Evolutionary conservation across 2,797 vertebrate genomes (phyloP).

Genomic region (Sebastes oblongus): DNA sequence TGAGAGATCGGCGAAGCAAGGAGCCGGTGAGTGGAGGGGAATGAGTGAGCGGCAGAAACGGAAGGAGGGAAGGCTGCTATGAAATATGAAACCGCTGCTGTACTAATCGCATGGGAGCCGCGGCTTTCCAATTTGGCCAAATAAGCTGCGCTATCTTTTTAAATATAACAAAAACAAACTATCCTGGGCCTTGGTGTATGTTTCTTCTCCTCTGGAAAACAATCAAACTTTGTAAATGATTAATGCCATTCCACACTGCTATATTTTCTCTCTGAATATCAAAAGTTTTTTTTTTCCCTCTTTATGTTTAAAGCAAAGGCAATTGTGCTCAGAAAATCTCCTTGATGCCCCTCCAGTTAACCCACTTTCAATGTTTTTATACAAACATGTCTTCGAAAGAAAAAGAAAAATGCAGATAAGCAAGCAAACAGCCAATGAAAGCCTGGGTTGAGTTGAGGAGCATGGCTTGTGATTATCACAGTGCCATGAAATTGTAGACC

Average conservation of each 20-base stretch:
- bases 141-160: constrained; percentile 77
- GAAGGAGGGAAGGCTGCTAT: constrained; percentile 71
- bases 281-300: constrained; percentile 62
- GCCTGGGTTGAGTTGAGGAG: constrained; percentile 55
- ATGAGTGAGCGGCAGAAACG: constrained; percentile 60
- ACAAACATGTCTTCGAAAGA: constrained; percentile 76
- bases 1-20: constrained; percentile 87
- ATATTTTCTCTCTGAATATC: constrained; percentile 83
- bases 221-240: constrained; percentile 86
- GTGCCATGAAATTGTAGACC: constrained; percentile 47
- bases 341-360: constrained; percentile 84
- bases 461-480: constrained; percentile 61
- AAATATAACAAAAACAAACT: constrained; percentile 83
- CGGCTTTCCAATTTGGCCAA: constrained; percentile 80
- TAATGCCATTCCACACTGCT: constrained; percentile 77
- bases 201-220: constrained; percentile 83
- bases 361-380: constrained; percentile 81
- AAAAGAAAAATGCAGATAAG: constrained; percentile 61
- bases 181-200: constrained; percentile 77
- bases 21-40: constrained; percentile 88
- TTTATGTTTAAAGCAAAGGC: constrained; percentile 80
- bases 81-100: constrained; percentile 75
- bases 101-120: constrained; percentile 80
- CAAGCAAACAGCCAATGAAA: constrained; percentile 68
- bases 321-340: constrained; percentile 83